A percentile compares a stretch with the other conserved stretches of the same genome.
phyloP scores from a whole-genome alignment of 2,797 vertebrate genomes.

The Typhlichthys eigenmanni region DNA sequence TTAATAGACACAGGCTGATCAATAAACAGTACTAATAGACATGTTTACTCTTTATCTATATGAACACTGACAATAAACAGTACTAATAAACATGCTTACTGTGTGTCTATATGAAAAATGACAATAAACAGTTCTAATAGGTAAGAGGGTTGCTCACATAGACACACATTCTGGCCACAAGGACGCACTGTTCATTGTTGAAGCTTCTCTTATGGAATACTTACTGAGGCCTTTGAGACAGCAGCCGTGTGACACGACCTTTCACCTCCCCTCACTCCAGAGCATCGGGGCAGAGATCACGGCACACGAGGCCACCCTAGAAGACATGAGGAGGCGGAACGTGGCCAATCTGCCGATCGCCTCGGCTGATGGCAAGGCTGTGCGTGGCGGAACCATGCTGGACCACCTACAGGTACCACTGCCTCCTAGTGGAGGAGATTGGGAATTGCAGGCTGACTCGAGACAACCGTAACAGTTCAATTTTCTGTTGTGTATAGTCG shows the following conservation, averaged over 20 bases:
- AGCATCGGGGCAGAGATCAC: constrained; percentile 92
- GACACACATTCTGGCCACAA: neutral
- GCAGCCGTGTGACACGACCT: neutral
- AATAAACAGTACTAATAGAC: no score
- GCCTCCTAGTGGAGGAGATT: constrained; percentile 52
- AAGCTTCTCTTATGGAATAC: no score
- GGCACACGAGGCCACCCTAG: constrained; percentile 87
- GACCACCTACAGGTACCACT: constrained; percentile 89
- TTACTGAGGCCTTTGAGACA: neutral
- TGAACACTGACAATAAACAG: no score
- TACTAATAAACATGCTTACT: no score
- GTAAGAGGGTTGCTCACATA: neutral
- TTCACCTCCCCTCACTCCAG: constrained; percentile 60
- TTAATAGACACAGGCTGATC: no score
- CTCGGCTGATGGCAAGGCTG: constrained; percentile 79
- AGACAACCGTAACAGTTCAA: neutral
- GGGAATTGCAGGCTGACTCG: constrained; percentile 9
- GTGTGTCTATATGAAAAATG: no score
- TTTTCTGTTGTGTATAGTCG: neutral
- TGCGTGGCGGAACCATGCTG: constrained; percentile 84
- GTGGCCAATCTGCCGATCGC: constrained; percentile 72
- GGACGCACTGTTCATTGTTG: neutral
- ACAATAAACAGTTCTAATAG: no score
- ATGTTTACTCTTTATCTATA: no score
- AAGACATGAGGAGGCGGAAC: constrained; percentile 87